Evolutionary conservation across 1,140 invertebrate genomes (phyloP).

Genomic region (Aphelenchoides besseyi): DNA sequence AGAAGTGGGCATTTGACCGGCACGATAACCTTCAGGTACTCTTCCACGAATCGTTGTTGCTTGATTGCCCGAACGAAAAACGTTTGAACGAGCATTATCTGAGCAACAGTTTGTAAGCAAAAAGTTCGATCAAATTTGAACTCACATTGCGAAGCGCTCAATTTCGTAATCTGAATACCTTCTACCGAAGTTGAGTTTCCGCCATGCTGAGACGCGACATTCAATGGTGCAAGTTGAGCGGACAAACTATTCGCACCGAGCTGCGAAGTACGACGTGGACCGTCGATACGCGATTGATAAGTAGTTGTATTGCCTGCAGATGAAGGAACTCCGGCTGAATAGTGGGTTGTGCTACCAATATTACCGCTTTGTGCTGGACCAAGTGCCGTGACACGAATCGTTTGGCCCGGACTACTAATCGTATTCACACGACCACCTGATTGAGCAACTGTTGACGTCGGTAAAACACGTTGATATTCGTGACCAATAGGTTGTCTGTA

Average conservation of each 20-base stretch:
- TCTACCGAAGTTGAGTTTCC: constrained; percentile 15
- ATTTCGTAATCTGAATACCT: constrained; percentile 17
- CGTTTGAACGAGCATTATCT: constrained; percentile 8
- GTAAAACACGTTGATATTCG: not conserved
- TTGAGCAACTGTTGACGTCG: not conserved
- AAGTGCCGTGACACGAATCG: not conserved
- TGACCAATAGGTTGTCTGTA: not conserved
- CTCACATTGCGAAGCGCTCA: constrained; percentile 13
- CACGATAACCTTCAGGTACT: not conserved
- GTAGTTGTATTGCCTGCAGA: too few species aligned
- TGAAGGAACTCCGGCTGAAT: too few species aligned
- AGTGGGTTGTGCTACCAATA: too few species aligned
- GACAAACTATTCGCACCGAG: not conserved
- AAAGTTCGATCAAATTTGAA: not conserved
- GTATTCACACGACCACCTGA: not conserved
- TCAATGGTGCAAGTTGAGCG: constrained; percentile 11
- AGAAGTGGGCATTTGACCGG: not conserved
- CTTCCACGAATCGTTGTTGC: not conserved
- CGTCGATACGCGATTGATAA: too few species aligned
- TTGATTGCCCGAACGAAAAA: not conserved
- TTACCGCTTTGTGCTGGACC: too few species aligned
- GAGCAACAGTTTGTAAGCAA: not conserved
- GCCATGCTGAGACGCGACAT: not conserved
- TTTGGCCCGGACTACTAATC: not conserved
- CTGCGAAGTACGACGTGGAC: not conserved